A percentile compares a stretch with the other conserved stretches of the same genome.
Evolutionary conservation across 2,888 invertebrate species (phyloP).

Genomic region (Drosophila tanythrix): DNA sequence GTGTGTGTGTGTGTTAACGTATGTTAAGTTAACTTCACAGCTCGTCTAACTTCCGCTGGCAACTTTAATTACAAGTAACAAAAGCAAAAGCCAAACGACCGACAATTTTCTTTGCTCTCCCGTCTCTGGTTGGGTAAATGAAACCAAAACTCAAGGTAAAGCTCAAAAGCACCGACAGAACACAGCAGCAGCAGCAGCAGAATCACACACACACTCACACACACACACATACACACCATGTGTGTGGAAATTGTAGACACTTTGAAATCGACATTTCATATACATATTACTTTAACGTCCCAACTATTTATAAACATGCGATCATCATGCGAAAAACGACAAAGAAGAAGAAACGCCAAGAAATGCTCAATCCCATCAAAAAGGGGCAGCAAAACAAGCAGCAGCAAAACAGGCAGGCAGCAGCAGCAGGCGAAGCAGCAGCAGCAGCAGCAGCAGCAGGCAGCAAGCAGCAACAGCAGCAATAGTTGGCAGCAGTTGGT

Average conservation of each 20-base stretch:
- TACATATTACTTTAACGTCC: constrained; percentile 61
- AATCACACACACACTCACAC: constrained; percentile 5
- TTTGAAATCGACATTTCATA: constrained; percentile 74
- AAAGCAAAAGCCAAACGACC: constrained; percentile 52
- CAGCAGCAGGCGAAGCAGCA: not conserved
- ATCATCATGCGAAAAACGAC: constrained; percentile 61
- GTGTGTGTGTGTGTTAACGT: not conserved
- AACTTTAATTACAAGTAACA: constrained; percentile 76
- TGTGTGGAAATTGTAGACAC: constrained; percentile 64
- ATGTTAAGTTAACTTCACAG: constrained; percentile 68
- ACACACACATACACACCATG: constrained; percentile 11
- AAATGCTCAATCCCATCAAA: constrained; percentile 44
- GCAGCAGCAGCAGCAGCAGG: not conserved
- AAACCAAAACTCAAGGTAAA: constrained; percentile 74
- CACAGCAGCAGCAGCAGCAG: not conserved
- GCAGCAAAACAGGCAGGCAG: not conserved
- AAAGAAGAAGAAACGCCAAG: constrained; percentile 28
- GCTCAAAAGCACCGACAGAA: constrained; percentile 62
- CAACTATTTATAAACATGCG: constrained; percentile 79
- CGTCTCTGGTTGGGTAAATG: constrained; percentile 58
- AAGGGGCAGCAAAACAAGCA: constrained; percentile 17
- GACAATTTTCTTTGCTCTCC: constrained; percentile 63
- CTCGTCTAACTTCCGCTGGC: constrained; percentile 76
- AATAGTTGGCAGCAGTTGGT: constrained; percentile 51
- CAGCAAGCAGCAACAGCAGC: constrained; percentile 12